Evolutionary conservation across 1,140 invertebrate species (phyloP).

Genomic region (Euwallacea similis): DNA sequence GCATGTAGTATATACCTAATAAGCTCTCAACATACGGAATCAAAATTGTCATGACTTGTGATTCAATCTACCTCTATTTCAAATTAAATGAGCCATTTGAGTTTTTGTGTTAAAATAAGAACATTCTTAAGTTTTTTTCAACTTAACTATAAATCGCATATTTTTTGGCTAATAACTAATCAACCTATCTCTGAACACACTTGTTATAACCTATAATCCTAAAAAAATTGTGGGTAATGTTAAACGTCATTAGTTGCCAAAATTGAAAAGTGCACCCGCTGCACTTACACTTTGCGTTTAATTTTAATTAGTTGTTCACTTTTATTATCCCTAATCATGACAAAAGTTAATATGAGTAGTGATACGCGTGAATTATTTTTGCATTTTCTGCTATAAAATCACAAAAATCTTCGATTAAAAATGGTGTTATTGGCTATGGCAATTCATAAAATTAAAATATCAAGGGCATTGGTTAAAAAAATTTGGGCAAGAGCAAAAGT

Average conservation of each 20-base stretch:
- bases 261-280: not conserved
- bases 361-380: not conserved
- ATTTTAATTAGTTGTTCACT: not conserved
- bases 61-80: not conserved
- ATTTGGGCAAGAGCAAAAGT: too few relatives aligned
- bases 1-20: too few relatives aligned
- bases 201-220: not conserved
- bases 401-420: too few relatives aligned
- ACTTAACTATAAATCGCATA: not conserved
- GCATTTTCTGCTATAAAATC: not conserved
- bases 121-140: not conserved
- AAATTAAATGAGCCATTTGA: constrained; percentile 4
- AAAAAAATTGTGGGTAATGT: not conserved
- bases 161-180: not conserved
- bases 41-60: too few relatives aligned
- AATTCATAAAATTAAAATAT: too few relatives aligned
- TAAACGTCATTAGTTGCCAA: not conserved
- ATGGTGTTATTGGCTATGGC: too few relatives aligned
- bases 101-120: not conserved
- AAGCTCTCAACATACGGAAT: too few relatives aligned
- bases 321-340: not conserved
- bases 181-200: not conserved
- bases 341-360: not conserved
- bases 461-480: too few relatives aligned
- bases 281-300: not conserved